phyloP scores from a whole-genome alignment of 2,113 vertebrate species.

The Coptodon rendalli region DNA sequence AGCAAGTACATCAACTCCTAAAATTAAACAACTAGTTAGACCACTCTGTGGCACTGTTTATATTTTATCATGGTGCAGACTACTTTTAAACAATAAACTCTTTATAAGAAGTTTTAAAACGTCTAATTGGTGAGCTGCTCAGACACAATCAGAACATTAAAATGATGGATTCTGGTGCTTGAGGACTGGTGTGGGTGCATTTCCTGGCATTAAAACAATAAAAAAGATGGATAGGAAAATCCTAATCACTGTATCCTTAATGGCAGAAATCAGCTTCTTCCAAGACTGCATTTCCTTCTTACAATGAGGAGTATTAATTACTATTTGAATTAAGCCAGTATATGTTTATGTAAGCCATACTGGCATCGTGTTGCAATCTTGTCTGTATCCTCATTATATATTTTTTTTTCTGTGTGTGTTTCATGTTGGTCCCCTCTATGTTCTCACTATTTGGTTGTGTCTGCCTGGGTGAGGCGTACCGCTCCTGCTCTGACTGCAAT shows the following conservation, averaged over 20 bases:
- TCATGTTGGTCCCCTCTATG: background rate
- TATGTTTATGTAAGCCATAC: background rate
- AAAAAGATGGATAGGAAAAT: conserved; percentile 27
- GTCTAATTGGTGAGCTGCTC: background rate
- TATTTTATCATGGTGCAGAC: background rate
- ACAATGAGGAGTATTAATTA: background rate
- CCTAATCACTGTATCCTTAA: conserved; percentile 10
- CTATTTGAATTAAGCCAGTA: background rate
- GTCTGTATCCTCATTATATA: background rate
- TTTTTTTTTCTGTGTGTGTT: background rate
- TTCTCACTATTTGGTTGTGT: background rate
- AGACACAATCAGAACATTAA: conserved; percentile 6
- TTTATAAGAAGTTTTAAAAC: background rate
- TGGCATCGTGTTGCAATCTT: background rate
- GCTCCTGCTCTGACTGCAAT: background rate
- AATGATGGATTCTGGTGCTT: conserved; percentile 11
- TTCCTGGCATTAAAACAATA: conserved; percentile 41
- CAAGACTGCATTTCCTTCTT: background rate
- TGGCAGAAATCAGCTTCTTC: conserved; percentile 2
- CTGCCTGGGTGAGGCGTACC: background rate
- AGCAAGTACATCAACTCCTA: background rate
- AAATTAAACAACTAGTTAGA: background rate
- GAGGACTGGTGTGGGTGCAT: background rate
- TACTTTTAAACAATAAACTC: background rate
- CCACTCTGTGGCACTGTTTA: background rate